Base-by-base conservation (phyloP, 2,113 vertebrate species). In the Lathamus discolor region DNA sequence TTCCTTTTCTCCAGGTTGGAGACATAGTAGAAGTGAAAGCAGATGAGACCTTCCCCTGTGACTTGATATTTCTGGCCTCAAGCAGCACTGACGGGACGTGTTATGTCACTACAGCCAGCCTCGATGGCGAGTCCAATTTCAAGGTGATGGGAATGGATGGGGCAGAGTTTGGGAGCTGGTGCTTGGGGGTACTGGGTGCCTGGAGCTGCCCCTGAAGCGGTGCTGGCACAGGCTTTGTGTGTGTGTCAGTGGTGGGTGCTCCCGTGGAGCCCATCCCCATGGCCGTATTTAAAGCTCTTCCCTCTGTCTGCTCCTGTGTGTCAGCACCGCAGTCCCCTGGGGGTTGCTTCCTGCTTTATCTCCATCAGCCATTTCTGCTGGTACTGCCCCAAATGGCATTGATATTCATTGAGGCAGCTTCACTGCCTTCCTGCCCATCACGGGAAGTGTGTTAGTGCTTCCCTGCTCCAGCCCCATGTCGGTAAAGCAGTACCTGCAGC, bases 61-160 rank as follows among this genome's bases (percentile, higher is more conserved):
- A 99, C 97, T 98, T 99, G 94, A 98, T 99, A 90, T 98, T 99
- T 94, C 94, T 99, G 64, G 98, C 99, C 87, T 99, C 99, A 1
- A 98, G 98, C 93, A 98, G 98, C 66, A 87, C 90, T 9, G 99
- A 99, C 4, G 98, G 98, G 79, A 99, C 98, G 70, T 99, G 99
- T 93, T 99, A 99, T 2, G 99, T 99, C 92, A 99, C 99, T 41
- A 99, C 99, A 55, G 99, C 99, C 4, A 99, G 99, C 97, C 98
- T 99, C 12, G 99, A 99, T 93, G 99, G 99, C 74, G 99, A 99
- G 97, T 99, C 99, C 54, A 99, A 99, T 95, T 99, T 99, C 97
- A 99, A 99, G 99, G 99, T 99, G 95, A 95, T 3, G 2, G 25
- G 75, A 46, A 59, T 37, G 89, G 57, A 33, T 11, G n/a, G 28